Conservation (phyloP, 2,113 vertebrate species). For the Tiliqua scincoides region DNA sequence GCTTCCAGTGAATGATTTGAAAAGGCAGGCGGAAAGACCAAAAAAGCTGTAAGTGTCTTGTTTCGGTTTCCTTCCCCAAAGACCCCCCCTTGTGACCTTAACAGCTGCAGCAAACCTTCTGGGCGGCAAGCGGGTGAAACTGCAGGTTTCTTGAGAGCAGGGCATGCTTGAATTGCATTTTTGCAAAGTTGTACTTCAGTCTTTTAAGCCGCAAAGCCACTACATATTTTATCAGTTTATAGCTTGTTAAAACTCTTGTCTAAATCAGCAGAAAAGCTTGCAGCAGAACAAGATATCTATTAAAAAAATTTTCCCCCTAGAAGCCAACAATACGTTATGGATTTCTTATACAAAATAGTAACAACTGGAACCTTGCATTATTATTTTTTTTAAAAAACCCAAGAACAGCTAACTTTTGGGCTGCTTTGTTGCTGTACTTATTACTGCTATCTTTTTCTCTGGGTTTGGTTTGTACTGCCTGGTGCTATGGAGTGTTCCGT, state of each 20-base stretch:
- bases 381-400: no score
- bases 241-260: neutral
- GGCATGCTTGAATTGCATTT: neutral
- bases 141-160: neutral
- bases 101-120: neutral
- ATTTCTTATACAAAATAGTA: neutral
- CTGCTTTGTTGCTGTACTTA: neutral
- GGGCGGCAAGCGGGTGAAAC: fast-evolving
- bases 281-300: neutral
- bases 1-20: conserved; percentile 18
- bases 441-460: neutral
- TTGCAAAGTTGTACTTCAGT: neutral
- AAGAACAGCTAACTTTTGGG: neutral
- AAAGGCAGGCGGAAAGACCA: conserved; percentile 67
- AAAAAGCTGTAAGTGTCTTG: conserved; percentile 63
- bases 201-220: neutral
- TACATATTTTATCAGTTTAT: neutral
- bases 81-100: neutral
- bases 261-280: neutral
- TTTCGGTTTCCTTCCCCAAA: neutral
- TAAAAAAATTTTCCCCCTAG: neutral
- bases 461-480: neutral
- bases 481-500: neutral
- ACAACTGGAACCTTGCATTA: neutral
- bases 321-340: neutral